These are phyloP conservation scores for Antechinus flavipes DNA, from an alignment of 2,113 vertebrate genomes.

Conservation along the genomic window DNA sequence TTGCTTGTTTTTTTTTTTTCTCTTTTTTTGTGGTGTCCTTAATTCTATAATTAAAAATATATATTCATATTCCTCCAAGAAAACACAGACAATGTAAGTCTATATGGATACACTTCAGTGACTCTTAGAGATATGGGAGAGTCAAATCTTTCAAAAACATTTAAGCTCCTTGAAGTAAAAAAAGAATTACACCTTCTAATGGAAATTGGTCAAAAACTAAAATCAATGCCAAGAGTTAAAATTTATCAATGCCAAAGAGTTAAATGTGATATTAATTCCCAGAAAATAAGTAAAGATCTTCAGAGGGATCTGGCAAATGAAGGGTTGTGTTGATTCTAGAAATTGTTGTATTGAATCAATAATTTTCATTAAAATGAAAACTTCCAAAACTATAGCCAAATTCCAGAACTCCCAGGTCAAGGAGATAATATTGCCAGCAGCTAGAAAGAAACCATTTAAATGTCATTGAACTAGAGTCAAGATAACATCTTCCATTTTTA, in stretches of 20 bases:
- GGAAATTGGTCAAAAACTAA: background rate
- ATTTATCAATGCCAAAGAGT: background rate
- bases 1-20: background rate
- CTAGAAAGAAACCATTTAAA: background rate
- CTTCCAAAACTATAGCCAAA: background rate
- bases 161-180: background rate
- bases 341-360: too few relatives aligned
- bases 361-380: background rate
- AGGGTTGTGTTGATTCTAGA: too few relatives aligned
- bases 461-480: background rate
- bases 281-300: background rate
- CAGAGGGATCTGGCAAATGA: background rate
- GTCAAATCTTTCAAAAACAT: background rate
- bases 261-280: background rate
- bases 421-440: background rate
- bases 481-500: background rate
- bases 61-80: background rate
- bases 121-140: background rate
- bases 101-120: background rate
- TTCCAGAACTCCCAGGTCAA: background rate
- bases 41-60: background rate
- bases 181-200: too few relatives aligned
- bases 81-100: background rate
- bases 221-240: background rate
- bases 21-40: background rate